A percentile compares a stretch with the other conserved stretches of the same genome.
phyloP scores from a whole-genome alignment of 2,888 invertebrate genomes.

The Nowickia ferox region DNA sequence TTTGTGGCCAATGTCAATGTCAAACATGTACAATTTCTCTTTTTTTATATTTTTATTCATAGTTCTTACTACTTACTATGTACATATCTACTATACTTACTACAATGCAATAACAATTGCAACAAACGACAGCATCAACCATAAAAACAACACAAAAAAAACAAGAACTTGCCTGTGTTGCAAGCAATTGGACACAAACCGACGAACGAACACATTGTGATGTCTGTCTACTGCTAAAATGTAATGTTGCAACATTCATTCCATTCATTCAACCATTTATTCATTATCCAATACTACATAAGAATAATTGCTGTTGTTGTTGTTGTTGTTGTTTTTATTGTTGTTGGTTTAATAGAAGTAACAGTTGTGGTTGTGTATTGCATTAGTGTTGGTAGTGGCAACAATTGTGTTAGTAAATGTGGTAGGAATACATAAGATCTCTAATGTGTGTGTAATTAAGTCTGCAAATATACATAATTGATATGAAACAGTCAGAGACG shows the following conservation, averaged over 20 bases:
- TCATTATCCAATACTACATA: conserved; percentile 54
- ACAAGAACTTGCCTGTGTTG: conserved; percentile 24
- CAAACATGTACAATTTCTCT: conserved; percentile 61
- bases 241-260: conserved; percentile 63
- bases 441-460: conserved; percentile 21
- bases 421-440: conserved; percentile 6
- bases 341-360: conserved; percentile 20
- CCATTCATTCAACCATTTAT: conserved; percentile 52
- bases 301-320: conserved; percentile 3
- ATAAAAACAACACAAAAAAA: conserved; percentile 10
- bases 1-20: conserved; percentile 75
- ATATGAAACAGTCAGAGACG: conserved; percentile 8
- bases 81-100: conserved; percentile 28
- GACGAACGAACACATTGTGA: not conserved
- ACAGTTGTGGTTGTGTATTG: conserved; percentile 37
- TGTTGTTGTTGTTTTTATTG: not conserved
- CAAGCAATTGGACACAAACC: conserved; percentile 19
- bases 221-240: conserved; percentile 38
- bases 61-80: conserved; percentile 23
- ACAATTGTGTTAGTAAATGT: conserved; percentile 46
- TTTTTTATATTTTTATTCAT: not conserved
- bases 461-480: conserved; percentile 40
- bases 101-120: conserved; percentile 33
- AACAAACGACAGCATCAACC: conserved; percentile 39
- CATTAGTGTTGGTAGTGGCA: conserved; percentile 31